Percentiles rank a stretch among this genome's conserved stretches.
Conservation (phyloP, 2,888 invertebrate genomes). For the Drosophila conformis region DNA sequence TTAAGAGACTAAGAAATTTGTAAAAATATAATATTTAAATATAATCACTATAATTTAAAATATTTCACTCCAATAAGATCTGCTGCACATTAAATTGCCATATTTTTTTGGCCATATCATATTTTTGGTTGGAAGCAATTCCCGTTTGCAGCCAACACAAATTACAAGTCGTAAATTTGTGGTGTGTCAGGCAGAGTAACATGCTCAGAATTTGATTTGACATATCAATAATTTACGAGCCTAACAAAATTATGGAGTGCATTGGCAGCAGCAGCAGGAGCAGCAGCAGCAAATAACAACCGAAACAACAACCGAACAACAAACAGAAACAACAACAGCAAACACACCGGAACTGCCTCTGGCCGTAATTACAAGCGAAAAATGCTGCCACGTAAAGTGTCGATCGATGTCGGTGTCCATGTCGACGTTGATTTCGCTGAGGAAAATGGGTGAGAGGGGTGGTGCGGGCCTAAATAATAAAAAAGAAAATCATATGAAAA, state of each 20-base stretch:
- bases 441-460: background rate
- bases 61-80: background rate
- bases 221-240: slow-evolving; percentile 76
- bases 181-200: slow-evolving; percentile 46
- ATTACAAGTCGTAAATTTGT: slow-evolving; percentile 62
- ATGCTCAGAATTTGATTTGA: slow-evolving; percentile 73
- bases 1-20: background rate
- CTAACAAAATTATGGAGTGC: slow-evolving; percentile 67
- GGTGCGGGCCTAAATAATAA: background rate
- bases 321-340: slow-evolving; percentile 1
- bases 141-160: slow-evolving; percentile 41
- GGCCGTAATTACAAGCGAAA: slow-evolving; percentile 70
- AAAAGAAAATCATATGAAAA: slow-evolving; percentile 4
- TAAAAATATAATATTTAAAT: background rate
- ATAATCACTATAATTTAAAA: background rate
- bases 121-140: slow-evolving; percentile 4
- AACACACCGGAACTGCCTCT: slow-evolving; percentile 71
- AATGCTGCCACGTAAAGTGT: slow-evolving; percentile 58
- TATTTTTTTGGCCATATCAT: background rate
- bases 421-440: slow-evolving; percentile 25
- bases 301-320: slow-evolving; percentile 5
- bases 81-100: background rate
- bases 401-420: slow-evolving; percentile 56
- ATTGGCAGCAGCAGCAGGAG: slow-evolving; percentile 15
- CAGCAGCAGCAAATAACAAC: slow-evolving; percentile 12